These are phyloP conservation scores for Pipa parva DNA, from an alignment of 2,113 vertebrate species.

Conservation along the genomic window DNA sequence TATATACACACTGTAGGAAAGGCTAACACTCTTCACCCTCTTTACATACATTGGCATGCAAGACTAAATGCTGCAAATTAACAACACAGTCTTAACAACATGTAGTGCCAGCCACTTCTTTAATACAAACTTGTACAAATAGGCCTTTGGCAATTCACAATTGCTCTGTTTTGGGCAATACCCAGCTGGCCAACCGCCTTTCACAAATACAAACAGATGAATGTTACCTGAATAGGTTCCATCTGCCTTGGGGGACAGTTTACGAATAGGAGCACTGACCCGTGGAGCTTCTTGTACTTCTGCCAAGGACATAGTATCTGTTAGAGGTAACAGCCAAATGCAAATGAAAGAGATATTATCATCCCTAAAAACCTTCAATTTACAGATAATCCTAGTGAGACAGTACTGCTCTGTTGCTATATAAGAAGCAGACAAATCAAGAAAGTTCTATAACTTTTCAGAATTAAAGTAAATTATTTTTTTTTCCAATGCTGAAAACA, in stretches of 20 bases:
- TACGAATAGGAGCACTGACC: conserved; percentile 14
- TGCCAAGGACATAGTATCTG: conserved; percentile 13
- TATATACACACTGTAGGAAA: not conserved
- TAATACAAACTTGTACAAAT: not conserved
- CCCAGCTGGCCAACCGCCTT: not conserved
- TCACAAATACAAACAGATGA: not conserved
- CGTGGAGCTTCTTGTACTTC: conserved; percentile 26
- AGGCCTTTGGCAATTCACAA: not conserved
- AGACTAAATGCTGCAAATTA: not conserved
- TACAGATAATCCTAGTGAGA: too few relatives aligned
- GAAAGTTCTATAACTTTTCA: too few relatives aligned
- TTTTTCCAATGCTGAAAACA: too few relatives aligned
- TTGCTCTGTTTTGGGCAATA: not conserved
- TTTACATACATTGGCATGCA: not conserved
- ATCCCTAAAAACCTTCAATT: too few relatives aligned
- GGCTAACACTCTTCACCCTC: not conserved
- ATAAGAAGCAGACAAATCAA: too few relatives aligned
- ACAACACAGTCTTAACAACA: not conserved
- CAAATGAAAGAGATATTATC: not conserved
- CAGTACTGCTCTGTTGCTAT: too few relatives aligned
- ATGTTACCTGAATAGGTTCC: conserved; percentile 32
- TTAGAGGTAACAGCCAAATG: not conserved
- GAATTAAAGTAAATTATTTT: too few relatives aligned
- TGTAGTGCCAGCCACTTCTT: not conserved
- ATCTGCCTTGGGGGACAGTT: conserved; percentile 13